A percentile compares a stretch with the other conserved stretches of the same genome.
Conservation (phyloP, 2,113 vertebrate species). For the Hippopotamus amphibius region DNA sequence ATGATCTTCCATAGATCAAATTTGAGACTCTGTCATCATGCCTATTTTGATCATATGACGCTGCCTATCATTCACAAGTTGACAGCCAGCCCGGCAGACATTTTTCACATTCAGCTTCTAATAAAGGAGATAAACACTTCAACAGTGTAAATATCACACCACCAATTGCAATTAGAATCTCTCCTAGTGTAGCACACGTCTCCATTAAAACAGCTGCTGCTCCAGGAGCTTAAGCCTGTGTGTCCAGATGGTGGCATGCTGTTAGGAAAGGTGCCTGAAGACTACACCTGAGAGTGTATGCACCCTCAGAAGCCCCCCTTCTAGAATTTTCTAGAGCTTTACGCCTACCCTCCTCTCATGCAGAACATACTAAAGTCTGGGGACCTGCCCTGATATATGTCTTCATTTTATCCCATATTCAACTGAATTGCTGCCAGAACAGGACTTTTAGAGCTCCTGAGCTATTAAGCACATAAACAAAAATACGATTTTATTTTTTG, state of each 20-base stretch:
- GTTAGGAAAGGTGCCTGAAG: not conserved
- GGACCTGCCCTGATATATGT: not conserved
- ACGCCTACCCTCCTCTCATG: not conserved
- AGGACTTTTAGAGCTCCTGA: not conserved
- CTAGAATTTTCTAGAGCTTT: not conserved
- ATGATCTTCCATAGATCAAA: not conserved
- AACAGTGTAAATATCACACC: not conserved
- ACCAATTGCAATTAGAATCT: not conserved
- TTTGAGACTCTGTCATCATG: constrained; percentile 48
- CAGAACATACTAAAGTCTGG: not conserved
- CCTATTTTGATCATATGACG: constrained; percentile 61
- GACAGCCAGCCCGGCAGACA: not conserved
- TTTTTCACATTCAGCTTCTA: constrained; percentile 35
- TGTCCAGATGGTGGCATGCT: not conserved
- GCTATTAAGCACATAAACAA: not conserved
- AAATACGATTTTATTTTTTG: not conserved
- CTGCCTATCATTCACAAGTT: not conserved
- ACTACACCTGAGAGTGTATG: not conserved
- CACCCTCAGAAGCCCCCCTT: not conserved
- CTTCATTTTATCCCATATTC: not conserved
- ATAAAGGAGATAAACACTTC: not conserved
- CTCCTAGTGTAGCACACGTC: not conserved
- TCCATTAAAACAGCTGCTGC: not conserved
- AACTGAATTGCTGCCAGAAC: not conserved
- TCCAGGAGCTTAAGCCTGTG: not conserved